Percentiles rank a stretch among this genome's conserved stretches.
Conservation (phyloP, 2,888 invertebrate species). For the Diploptera punctata region DNA sequence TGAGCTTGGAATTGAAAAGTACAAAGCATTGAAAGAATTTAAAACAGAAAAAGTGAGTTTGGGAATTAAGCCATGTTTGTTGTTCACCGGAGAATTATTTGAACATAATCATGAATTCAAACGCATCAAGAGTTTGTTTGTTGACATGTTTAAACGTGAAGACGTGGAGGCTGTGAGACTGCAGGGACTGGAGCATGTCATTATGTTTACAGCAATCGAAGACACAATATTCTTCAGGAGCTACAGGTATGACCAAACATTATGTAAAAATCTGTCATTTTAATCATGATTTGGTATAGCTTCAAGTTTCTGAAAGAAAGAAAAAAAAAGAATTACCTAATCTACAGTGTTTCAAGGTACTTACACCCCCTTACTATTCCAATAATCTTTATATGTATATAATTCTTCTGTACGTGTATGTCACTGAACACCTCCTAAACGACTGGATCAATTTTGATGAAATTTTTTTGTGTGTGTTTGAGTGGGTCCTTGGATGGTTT, state of each 20-base stretch:
- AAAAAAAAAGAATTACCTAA: too few species aligned
- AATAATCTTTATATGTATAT: too few species aligned
- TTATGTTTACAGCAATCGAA: constrained; percentile 87
- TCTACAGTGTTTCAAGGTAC: too few species aligned
- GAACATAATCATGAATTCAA: constrained; percentile 80
- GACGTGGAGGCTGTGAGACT: constrained; percentile 80
- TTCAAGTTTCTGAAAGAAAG: too few species aligned
- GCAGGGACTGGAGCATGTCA: constrained; percentile 92
- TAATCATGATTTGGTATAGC: too few species aligned
- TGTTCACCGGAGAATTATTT: constrained; percentile 93
- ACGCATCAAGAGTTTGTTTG: constrained; percentile 85
- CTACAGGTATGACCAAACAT: constrained; percentile 68
- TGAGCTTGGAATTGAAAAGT: constrained; percentile 90
- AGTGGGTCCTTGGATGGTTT: too few species aligned
- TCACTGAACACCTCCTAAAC: too few species aligned
- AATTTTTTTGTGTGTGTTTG: too few species aligned
- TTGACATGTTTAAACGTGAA: constrained; percentile 92
- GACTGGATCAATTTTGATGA: too few species aligned
- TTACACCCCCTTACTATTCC: too few species aligned
- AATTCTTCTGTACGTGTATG: too few species aligned
- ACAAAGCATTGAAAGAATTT: constrained; percentile 79
- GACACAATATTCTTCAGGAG: constrained; percentile 79
- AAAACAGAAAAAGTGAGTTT: constrained; percentile 76
- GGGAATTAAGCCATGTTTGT: constrained; percentile 88
- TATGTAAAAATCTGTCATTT: too few species aligned